phyloP scores from a whole-genome alignment of 1,140 invertebrate genomes.

The Calephelis virginiensis region DNA sequence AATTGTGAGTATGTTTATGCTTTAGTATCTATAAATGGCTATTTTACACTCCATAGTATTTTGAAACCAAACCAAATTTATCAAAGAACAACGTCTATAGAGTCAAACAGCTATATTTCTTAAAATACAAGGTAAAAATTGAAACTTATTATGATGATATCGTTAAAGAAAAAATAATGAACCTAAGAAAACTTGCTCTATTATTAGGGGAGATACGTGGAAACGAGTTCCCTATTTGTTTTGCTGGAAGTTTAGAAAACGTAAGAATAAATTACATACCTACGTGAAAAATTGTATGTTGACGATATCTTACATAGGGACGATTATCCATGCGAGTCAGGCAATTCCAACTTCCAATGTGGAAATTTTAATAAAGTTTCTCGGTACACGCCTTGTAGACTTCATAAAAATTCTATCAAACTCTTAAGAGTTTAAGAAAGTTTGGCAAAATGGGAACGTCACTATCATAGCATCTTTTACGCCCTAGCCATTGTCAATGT shows the following conservation, averaged over 20 bases:
- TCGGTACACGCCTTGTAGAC: slow-evolving; percentile 32
- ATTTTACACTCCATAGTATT: too few species aligned
- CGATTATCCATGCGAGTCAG: slow-evolving; percentile 42
- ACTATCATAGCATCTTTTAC: slow-evolving; percentile 43
- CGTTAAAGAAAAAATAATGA: too few species aligned
- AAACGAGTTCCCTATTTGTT: not conserved
- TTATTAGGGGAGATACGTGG: too few species aligned
- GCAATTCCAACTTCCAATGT: slow-evolving; percentile 34
- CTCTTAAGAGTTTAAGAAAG: slow-evolving; percentile 40
- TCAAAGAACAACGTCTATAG: too few species aligned
- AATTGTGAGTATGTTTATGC: too few species aligned
- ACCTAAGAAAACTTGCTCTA: too few species aligned
- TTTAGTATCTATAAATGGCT: too few species aligned
- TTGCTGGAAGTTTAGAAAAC: not conserved
- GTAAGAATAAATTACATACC: slow-evolving; percentile 5
- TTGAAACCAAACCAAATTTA: too few species aligned
- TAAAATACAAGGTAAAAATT: too few species aligned
- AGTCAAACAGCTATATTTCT: too few species aligned
- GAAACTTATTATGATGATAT: too few species aligned
- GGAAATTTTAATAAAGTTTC: slow-evolving; percentile 41
- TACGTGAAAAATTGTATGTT: slow-evolving; percentile 4
- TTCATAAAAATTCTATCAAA: slow-evolving; percentile 60
- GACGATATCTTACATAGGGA: slow-evolving; percentile 23
- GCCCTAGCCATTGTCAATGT: slow-evolving; percentile 38
- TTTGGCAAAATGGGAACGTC: slow-evolving; percentile 42